These are phyloP conservation scores for Diploptera punctata DNA, from an alignment of 2,888 invertebrate species.

Conservation along the genomic window DNA sequence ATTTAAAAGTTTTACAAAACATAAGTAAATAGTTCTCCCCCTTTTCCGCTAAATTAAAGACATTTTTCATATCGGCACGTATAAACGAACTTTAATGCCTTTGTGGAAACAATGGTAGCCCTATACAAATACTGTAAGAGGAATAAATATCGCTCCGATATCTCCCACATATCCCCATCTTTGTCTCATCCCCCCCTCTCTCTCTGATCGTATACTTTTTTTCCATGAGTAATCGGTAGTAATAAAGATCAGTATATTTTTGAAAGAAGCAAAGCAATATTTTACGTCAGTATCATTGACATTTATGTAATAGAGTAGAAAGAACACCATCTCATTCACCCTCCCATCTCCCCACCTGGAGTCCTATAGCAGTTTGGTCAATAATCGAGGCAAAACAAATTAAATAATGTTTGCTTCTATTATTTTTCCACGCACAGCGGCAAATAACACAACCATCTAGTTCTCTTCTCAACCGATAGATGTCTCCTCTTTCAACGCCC, in stretches of 20 bases:
- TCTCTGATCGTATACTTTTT: no score
- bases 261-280: not conserved
- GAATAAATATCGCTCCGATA: no score
- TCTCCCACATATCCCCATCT: no score
- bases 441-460: not conserved
- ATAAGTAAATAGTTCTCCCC: no score
- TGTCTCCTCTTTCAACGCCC: conserved; percentile 22
- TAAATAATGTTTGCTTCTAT: conserved; percentile 8
- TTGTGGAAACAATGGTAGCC: no score
- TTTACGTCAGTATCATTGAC: not conserved
- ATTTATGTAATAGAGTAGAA: not conserved
- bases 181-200: no score
- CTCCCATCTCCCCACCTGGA: not conserved
- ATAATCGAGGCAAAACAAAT: conserved; percentile 26
- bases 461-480: conserved; percentile 10
- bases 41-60: no score
- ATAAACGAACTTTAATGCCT: no score
- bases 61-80: no score
- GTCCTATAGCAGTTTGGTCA: conserved; percentile 12
- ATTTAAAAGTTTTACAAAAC: no score
- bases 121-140: no score
- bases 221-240: conserved; percentile 3
- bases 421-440: not conserved
- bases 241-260: not conserved
- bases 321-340: not conserved